Evolutionary conservation across 2,797 vertebrate genomes (phyloP).

Genomic region (Percopsis omiscomaycus): DNA sequence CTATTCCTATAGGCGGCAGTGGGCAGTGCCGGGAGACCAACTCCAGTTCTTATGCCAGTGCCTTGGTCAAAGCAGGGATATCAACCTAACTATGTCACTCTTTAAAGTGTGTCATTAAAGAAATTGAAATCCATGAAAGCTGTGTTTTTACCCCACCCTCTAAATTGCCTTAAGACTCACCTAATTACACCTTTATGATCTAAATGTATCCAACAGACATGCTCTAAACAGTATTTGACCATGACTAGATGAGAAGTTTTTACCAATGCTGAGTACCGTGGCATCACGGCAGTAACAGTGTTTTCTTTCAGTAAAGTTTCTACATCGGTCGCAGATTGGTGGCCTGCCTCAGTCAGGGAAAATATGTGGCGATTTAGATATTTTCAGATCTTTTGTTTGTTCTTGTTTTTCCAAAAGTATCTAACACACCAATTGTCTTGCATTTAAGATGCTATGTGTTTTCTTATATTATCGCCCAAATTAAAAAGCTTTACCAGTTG

Average conservation of each 20-base stretch:
- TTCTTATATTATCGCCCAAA: background rate
- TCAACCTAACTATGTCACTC: too few species aligned
- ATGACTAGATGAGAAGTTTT: conserved; percentile 54
- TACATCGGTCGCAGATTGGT: conserved; percentile 72
- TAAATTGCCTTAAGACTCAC: conserved; percentile 30
- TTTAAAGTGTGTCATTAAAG: too few species aligned
- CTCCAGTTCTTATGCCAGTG: too few species aligned
- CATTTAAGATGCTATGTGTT: conserved; percentile 9
- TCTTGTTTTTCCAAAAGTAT: conserved; percentile 20
- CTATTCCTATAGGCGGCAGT: too few species aligned
- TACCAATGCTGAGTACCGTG: conserved; percentile 39
- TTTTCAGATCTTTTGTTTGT: conserved; percentile 63
- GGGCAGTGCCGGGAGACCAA: too few species aligned
- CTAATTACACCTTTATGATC: conserved; percentile 43
- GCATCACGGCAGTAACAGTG: conserved; percentile 53
- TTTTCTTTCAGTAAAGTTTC: conserved; percentile 67
- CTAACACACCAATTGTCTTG: conserved; percentile 3
- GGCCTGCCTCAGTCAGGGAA: conserved; percentile 49
- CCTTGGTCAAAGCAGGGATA: too few species aligned
- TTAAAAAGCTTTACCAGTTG: background rate
- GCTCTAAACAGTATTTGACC: conserved; percentile 48
- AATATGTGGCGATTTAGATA: conserved; percentile 63
- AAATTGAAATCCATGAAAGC: too few species aligned
- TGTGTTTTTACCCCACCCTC: too few species aligned
- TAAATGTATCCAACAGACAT: conserved; percentile 35